These are phyloP conservation scores for Lepidurus arcticus DNA, from an alignment of 1,140 invertebrate genomes.

Conservation along the genomic window DNA sequence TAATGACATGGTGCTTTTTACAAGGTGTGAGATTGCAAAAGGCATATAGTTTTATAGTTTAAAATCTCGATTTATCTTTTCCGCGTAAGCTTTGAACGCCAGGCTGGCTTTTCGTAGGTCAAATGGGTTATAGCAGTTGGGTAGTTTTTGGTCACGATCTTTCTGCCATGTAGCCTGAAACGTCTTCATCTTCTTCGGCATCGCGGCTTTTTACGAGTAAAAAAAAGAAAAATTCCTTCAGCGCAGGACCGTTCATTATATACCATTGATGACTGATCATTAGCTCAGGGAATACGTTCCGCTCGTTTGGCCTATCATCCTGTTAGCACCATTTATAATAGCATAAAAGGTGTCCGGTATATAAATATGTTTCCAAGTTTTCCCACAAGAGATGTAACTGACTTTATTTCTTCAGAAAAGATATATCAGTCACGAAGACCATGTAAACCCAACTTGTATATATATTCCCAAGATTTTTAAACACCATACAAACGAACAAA, in stretches of 20 bases:
- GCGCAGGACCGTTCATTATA: background rate
- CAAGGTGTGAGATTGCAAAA: conserved; percentile 11
- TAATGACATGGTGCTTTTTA: conserved; percentile 5
- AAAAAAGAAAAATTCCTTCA: background rate
- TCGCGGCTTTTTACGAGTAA: background rate
- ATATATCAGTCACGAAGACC: conserved; percentile 10
- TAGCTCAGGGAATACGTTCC: background rate
- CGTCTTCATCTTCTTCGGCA: background rate
- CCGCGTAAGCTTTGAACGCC: background rate
- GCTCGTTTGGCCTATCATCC: background rate
- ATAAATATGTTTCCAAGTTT: background rate
- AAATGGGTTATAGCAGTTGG: background rate
- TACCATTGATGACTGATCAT: conserved; percentile 11
- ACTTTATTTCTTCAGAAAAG: background rate
- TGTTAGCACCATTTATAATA: background rate
- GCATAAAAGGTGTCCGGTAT: background rate
- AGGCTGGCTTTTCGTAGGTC: conserved; percentile 8
- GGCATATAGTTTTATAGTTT: background rate
- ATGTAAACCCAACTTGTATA: background rate
- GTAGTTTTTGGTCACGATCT: conserved; percentile 3
- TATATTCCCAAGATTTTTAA: background rate
- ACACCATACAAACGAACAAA: background rate
- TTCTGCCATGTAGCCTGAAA: conserved; percentile 5
- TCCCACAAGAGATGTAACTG: background rate
- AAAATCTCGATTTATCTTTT: background rate